These are phyloP conservation scores for Colaptes auratus DNA, from an alignment of 2,113 vertebrate genomes.

Conservation along the genomic window DNA sequence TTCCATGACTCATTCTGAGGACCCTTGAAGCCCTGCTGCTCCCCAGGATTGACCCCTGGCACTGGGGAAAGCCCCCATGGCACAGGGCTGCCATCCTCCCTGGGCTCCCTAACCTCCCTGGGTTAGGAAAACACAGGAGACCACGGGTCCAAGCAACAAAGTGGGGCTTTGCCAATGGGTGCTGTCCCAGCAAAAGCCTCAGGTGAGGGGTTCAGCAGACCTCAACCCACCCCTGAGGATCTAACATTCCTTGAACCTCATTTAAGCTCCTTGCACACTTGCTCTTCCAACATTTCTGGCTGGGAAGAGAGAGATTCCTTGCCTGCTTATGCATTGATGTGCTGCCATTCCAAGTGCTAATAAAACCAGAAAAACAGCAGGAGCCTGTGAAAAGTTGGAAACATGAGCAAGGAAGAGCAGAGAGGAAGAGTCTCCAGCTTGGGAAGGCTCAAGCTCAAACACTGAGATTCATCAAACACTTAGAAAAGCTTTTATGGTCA, in stretches of 20 bases:
- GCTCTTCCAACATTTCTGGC: not conserved
- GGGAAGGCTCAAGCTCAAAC: not conserved
- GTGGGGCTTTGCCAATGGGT: not conserved
- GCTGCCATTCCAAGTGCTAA: not conserved
- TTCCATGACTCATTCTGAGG: no score
- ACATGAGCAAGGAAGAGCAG: not conserved
- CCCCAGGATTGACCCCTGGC: rapidly evolving
- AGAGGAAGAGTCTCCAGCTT: not conserved
- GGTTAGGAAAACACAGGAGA: not conserved
- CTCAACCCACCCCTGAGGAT: not conserved
- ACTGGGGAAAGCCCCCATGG: rapidly evolving
- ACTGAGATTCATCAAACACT: not conserved
- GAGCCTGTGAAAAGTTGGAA: not conserved
- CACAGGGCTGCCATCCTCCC: not conserved
- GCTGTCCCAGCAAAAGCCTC: not conserved
- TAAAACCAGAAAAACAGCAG: not conserved
- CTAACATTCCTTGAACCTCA: not conserved
- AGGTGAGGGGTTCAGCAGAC: not conserved
- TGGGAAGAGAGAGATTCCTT: not conserved
- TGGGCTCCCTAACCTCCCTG: rapidly evolving
- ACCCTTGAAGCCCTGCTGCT: not conserved
- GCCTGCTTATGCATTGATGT: not conserved
- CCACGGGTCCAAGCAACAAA: rapidly evolving
- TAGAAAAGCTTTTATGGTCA: not conserved
- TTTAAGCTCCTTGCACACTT: not conserved